phyloP scores from a whole-genome alignment of 1,140 invertebrate species.

The Pogonomyrmex californicus region DNA sequence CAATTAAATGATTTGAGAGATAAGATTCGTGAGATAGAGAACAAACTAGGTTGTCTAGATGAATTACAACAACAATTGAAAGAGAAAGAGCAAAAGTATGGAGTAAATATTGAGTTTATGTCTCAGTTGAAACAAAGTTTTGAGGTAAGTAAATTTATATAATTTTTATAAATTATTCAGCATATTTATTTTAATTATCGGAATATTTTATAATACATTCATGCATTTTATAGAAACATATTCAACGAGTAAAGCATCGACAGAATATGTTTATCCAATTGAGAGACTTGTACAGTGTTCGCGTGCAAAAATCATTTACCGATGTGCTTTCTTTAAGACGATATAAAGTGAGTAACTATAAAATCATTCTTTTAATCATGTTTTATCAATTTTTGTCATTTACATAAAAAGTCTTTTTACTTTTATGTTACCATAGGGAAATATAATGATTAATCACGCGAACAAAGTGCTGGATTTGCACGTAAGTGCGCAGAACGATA shows the following conservation, averaged over 20 bases:
- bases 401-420: not conserved
- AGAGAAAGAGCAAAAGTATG: conserved; percentile 76
- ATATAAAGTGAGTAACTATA: conserved; percentile 83
- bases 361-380: not conserved
- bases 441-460: conserved; percentile 89
- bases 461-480: conserved; percentile 88
- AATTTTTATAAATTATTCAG: not conserved
- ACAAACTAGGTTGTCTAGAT: conserved; percentile 77
- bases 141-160: conserved; percentile 69
- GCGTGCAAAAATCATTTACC: conserved; percentile 86
- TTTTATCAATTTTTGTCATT: not conserved
- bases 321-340: conserved; percentile 85
- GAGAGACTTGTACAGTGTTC: conserved; percentile 83
- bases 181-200: not conserved
- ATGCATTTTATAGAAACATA: conserved; percentile 80
- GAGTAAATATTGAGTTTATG: conserved; percentile 67
- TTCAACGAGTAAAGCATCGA: conserved; percentile 79
- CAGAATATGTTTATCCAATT: conserved; percentile 83
- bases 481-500: conserved; percentile 87
- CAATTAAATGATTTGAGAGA: conserved; percentile 68
- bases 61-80: conserved; percentile 74
- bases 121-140: conserved; percentile 75
- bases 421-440: conserved; percentile 85
- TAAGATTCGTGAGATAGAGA: conserved; percentile 80
- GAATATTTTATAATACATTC: not conserved